Conservation (phyloP, 2,797 vertebrate genomes). For the Peromyscus nudipes region DNA sequence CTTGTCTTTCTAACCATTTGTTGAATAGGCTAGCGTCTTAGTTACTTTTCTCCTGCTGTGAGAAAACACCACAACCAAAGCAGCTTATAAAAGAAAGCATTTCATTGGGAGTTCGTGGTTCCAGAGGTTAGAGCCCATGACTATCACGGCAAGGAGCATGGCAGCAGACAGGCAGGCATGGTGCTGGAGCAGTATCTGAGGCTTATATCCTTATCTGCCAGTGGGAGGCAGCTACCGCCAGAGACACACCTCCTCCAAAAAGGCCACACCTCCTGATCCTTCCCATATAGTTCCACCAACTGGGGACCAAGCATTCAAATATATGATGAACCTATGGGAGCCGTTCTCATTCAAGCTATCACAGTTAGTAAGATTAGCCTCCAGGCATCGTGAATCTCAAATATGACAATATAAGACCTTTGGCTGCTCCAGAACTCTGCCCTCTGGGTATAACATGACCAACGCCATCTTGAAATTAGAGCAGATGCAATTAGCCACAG, state of each 20-base stretch:
- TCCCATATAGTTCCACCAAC: neutral
- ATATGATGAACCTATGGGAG: neutral
- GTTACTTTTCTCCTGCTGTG: neutral
- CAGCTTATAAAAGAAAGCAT: neutral
- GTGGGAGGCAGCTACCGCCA: too few relatives aligned
- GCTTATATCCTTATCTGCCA: neutral
- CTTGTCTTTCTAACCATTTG: neutral
- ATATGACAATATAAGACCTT: constrained; percentile 4
- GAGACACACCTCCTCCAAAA: neutral
- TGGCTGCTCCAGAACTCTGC: neutral
- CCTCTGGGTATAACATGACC: neutral
- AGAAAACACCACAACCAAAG: neutral
- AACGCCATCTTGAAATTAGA: neutral
- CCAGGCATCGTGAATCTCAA: neutral
- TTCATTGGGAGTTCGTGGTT: neutral
- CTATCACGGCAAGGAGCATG: neutral
- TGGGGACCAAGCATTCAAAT: neutral
- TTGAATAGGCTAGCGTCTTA: neutral
- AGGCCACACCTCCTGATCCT: neutral
- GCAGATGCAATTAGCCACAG: neutral
- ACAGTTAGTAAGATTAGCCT: constrained; percentile 17
- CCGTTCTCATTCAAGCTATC: neutral
- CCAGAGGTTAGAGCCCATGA: neutral
- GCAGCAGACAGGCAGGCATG: too few relatives aligned
- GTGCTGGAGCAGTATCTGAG: neutral